These are phyloP conservation scores for Adelges cooleyi DNA, from an alignment of 1,140 invertebrate species.

Conservation along the genomic window DNA sequence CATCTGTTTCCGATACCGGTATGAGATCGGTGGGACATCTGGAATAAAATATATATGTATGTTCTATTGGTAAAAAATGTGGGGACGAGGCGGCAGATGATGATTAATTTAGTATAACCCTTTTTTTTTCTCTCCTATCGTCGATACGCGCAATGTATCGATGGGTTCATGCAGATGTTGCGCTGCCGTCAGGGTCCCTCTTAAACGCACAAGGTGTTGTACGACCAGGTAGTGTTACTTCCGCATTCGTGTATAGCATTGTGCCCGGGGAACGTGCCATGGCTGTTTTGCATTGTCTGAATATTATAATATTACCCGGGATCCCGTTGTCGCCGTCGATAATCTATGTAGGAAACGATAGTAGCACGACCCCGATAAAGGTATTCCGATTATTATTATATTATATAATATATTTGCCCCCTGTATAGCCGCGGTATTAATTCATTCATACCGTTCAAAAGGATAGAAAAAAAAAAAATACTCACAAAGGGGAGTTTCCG, in stretches of 20 bases:
- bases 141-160: conserved; percentile 17
- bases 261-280: conserved; percentile 4
- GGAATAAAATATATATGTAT: conserved; percentile 11
- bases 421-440: not conserved
- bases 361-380: too few relatives aligned
- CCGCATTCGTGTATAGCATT: not conserved
- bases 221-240: conserved; percentile 17
- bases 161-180: conserved; percentile 25
- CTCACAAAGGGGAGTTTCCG: not conserved
- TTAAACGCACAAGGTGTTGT: not conserved
- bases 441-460: conserved; percentile 9
- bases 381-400: too few relatives aligned
- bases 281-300: conserved; percentile 28
- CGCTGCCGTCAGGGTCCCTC: not conserved
- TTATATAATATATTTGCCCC: too few relatives aligned
- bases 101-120: conserved; percentile 22
- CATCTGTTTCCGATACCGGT: conserved; percentile 16
- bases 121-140: conserved; percentile 9
- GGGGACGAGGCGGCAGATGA: conserved; percentile 7
- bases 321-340: not conserved
- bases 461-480: conserved; percentile 5
- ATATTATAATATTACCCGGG: conserved; percentile 2
- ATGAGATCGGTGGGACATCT: conserved; percentile 12
- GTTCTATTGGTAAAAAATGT: not conserved
- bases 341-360: conserved; percentile 2